Percentiles rank a stretch among this genome's conserved stretches.
These are phyloP conservation scores for Helicolenus hilgendorfi DNA, from an alignment of 2,797 vertebrate genomes.

Conservation along the genomic window DNA sequence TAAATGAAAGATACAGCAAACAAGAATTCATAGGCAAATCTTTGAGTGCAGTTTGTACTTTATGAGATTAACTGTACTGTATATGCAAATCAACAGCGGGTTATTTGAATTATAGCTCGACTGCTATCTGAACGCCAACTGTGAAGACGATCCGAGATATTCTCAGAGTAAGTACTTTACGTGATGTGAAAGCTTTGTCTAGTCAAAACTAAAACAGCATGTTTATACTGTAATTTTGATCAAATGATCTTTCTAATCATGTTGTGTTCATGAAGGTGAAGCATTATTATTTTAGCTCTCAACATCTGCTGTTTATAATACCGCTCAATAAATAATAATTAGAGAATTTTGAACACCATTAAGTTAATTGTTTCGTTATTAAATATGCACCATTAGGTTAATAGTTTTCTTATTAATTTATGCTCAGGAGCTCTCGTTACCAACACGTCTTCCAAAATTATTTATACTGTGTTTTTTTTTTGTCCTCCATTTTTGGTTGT, in stretches of 20 bases:
- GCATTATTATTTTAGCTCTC: background rate
- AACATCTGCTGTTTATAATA: slow-evolving; percentile 21
- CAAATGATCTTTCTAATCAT: slow-evolving; percentile 1
- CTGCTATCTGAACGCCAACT: slow-evolving; percentile 34
- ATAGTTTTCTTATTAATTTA: slow-evolving; percentile 32
- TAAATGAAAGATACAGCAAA: slow-evolving; percentile 51
- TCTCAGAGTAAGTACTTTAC: background rate
- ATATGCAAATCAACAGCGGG: slow-evolving; percentile 48
- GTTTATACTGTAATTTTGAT: background rate
- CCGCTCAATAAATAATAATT: slow-evolving; percentile 17
- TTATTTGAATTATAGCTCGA: slow-evolving; percentile 40
- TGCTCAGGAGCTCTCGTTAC: slow-evolving; percentile 1
- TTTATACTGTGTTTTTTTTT: background rate
- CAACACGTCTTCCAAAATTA: background rate
- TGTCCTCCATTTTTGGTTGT: background rate
- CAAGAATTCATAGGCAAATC: slow-evolving; percentile 26
- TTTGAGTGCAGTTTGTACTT: slow-evolving; percentile 18
- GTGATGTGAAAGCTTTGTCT: background rate
- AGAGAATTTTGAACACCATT: slow-evolving; percentile 24
- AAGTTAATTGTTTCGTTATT: slow-evolving; percentile 42
- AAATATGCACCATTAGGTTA: slow-evolving; percentile 38
- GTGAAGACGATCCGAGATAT: slow-evolving; percentile 19
- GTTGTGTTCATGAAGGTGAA: slow-evolving; percentile 19
- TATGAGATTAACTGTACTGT: slow-evolving; percentile 36
- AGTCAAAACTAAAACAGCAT: slow-evolving; percentile 2